Conservation (phyloP, 23 tunicate genomes). For the Halocynthia roretzi region DNA sequence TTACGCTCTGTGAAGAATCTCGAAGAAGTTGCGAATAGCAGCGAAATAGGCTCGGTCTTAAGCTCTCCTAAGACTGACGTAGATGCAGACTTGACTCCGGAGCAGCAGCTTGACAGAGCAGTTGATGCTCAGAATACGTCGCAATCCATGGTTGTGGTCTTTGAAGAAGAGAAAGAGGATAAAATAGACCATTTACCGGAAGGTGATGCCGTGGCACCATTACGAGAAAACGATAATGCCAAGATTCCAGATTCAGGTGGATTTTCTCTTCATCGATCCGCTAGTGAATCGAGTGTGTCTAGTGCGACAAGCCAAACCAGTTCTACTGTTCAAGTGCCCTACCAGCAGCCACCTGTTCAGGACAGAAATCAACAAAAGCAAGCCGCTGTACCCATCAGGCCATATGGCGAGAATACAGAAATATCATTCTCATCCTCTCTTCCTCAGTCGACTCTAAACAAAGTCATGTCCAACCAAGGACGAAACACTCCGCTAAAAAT, state of each 20-base stretch:
- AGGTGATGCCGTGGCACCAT: slow-evolving; percentile 9
- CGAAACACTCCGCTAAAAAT: too few relatives aligned
- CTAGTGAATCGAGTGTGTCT: slow-evolving; percentile 82
- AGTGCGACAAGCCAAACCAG: slow-evolving; percentile 45
- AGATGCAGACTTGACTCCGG: slow-evolving; percentile 32
- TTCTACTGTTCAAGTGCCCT: too few relatives aligned
- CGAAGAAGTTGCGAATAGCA: slow-evolving; percentile 33
- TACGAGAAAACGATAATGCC: slow-evolving; percentile 4
- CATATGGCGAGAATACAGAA: too few relatives aligned
- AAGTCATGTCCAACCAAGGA: too few relatives aligned
- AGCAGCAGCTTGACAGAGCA: slow-evolving; percentile 64
- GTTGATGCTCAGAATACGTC: slow-evolving; percentile 13
- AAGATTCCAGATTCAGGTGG: slow-evolving; percentile 11
- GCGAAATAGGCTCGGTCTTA: slow-evolving; percentile 48
- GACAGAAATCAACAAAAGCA: too few relatives aligned
- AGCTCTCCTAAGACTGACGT: slow-evolving; percentile 68
- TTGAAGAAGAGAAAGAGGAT: background rate
- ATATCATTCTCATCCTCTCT: too few relatives aligned
- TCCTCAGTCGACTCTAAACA: too few relatives aligned
- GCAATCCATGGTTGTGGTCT: background rate
- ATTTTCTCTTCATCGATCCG: slow-evolving; percentile 50
- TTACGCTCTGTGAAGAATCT: background rate
- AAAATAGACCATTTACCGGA: background rate
- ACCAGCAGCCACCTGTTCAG: too few relatives aligned
- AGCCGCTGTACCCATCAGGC: too few relatives aligned